Percentiles rank a stretch among this genome's conserved stretches.
These are phyloP conservation scores for Lichenostomus cassidix DNA, from an alignment of 2,113 vertebrate genomes.

Conservation along the genomic window DNA sequence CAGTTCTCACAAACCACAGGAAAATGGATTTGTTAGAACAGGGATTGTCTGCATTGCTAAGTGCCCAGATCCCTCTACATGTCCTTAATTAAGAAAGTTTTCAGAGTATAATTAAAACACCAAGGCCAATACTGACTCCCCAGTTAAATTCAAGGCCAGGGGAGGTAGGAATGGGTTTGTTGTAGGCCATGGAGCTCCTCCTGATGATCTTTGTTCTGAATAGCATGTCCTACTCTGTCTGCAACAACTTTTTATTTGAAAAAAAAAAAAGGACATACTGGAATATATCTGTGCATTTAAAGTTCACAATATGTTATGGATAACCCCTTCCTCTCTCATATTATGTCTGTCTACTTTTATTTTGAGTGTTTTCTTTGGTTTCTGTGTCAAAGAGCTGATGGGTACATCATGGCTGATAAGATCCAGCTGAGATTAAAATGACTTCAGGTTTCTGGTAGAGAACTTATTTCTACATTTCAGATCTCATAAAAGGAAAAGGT, in stretches of 20 bases:
- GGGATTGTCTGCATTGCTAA: neutral
- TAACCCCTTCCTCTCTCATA: neutral
- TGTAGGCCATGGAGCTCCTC: neutral
- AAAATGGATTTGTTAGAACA: conserved; percentile 5
- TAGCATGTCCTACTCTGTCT: neutral
- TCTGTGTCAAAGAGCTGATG: conserved; percentile 41
- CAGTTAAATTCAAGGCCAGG: neutral
- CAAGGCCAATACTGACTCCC: neutral
- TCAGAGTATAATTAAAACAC: neutral
- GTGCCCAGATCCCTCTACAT: neutral
- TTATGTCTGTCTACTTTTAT: neutral
- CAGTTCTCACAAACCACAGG: conserved; percentile 17
- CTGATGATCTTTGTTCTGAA: neutral
- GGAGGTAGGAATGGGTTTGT: neutral
- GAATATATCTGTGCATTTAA: neutral
- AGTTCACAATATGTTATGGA: neutral
- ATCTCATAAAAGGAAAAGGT: conserved; percentile 12
- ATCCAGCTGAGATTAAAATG: conserved; percentile 62
- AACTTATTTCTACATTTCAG: conserved; percentile 10
- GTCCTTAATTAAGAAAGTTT: neutral
- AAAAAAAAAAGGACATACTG: neutral
- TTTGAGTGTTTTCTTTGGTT: conserved; percentile 31
- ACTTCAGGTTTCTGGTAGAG: conserved; percentile 27
- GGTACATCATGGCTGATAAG: neutral
- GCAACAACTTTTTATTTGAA: neutral